Evolutionary conservation across 2,113 vertebrate species (phyloP).

Genomic region (Caranx ignobilis): DNA sequence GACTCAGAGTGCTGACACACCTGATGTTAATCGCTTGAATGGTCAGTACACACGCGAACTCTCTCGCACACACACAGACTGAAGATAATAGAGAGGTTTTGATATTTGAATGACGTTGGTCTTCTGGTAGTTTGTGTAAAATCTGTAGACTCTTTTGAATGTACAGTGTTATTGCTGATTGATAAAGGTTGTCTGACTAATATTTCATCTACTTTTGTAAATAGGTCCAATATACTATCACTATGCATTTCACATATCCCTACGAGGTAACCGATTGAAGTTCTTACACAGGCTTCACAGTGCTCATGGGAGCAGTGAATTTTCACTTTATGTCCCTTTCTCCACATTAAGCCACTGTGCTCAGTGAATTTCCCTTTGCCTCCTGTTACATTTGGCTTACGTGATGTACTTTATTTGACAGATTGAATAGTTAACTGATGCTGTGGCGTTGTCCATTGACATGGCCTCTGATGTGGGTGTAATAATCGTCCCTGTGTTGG

Average conservation of each 20-base stretch:
- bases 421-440: neutral
- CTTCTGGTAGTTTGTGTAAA: neutral
- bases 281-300: neutral
- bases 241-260: neutral
- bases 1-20: slow-evolving; percentile 53
- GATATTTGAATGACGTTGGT: neutral
- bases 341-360: neutral
- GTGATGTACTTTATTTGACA: neutral
- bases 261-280: neutral
- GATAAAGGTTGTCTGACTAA: neutral
- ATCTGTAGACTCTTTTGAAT: slow-evolving; percentile 11
- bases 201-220: neutral
- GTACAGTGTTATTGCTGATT: neutral
- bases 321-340: neutral
- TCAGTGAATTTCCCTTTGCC: neutral
- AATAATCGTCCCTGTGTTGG: neutral
- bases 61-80: neutral
- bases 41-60: slow-evolving; percentile 8
- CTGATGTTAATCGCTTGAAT: slow-evolving; percentile 57
- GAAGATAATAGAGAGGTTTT: neutral
- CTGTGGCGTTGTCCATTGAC: neutral
- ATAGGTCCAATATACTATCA: neutral
- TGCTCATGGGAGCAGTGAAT: neutral
- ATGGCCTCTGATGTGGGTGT: neutral
- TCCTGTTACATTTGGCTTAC: too few relatives aligned